Evolutionary conservation across 2,888 invertebrate species (phyloP).

Genomic region (Allolobophora icterica): DNA sequence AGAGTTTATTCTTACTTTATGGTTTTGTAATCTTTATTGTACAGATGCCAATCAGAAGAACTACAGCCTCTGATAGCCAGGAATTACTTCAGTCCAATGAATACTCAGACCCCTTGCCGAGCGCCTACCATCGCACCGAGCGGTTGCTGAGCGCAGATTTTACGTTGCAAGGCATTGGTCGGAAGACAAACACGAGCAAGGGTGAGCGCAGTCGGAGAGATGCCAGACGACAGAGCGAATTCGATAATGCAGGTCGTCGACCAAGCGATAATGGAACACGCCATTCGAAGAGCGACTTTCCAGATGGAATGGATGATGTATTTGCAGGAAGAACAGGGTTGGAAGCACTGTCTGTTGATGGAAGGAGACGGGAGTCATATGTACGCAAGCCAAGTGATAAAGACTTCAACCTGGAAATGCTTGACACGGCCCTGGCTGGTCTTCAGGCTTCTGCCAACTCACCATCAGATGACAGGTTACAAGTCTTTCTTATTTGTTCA

Average conservation of each 20-base stretch:
- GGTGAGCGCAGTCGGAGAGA: background rate
- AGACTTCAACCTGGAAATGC: background rate
- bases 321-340: background rate
- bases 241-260: constrained; percentile 7
- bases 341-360: background rate
- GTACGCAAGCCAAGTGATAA: background rate
- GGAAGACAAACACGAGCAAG: background rate
- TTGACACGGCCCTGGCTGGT: background rate
- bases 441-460: constrained; percentile 18
- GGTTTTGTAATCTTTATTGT: background rate
- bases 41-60: background rate
- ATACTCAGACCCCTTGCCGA: background rate
- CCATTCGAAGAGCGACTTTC: background rate
- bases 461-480: background rate
- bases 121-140: constrained; percentile 12
- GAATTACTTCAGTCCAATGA: background rate
- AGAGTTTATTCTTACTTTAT: too few relatives aligned
- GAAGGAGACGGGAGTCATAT: background rate
- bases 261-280: background rate
- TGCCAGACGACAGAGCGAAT: background rate
- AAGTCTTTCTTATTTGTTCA: background rate
- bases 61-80: background rate
- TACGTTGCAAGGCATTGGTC: background rate
- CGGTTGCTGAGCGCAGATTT: background rate
- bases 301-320: constrained; percentile 3